Conservation (phyloP, 2,888 invertebrate genomes). For the Busseola fusca region DNA sequence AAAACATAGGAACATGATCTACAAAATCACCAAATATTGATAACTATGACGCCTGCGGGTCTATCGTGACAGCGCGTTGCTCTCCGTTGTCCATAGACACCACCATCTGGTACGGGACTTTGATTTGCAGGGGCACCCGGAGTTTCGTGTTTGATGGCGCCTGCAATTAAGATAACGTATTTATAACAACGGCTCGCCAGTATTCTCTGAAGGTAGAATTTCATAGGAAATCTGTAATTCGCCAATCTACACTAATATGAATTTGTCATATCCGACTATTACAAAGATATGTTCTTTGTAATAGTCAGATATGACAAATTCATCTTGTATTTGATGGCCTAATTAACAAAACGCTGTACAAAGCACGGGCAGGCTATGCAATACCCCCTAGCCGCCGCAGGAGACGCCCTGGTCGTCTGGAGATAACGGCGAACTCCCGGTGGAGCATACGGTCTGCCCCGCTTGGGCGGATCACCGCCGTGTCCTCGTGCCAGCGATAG, state of each 20-base stretch:
- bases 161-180: slow-evolving; percentile 63
- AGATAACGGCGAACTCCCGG: no score
- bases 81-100: slow-evolving; percentile 77
- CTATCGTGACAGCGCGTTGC: slow-evolving; percentile 75
- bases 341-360: no score
- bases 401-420: no score
- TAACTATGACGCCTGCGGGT: slow-evolving; percentile 66
- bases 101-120: slow-evolving; percentile 85
- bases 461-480: no score
- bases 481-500: no score
- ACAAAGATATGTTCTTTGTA: no score
- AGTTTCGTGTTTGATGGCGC: slow-evolving; percentile 81
- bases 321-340: no score
- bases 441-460: no score
- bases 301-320: no score
- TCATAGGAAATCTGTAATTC: background rate
- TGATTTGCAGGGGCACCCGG: slow-evolving; percentile 82
- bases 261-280: no score
- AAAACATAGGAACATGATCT: background rate
- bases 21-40: background rate
- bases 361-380: no score
- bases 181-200: background rate
- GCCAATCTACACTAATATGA: background rate
- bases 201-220: background rate
- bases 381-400: no score